Conservation (phyloP, 2,888 invertebrate species). For the Troilus luridus region DNA sequence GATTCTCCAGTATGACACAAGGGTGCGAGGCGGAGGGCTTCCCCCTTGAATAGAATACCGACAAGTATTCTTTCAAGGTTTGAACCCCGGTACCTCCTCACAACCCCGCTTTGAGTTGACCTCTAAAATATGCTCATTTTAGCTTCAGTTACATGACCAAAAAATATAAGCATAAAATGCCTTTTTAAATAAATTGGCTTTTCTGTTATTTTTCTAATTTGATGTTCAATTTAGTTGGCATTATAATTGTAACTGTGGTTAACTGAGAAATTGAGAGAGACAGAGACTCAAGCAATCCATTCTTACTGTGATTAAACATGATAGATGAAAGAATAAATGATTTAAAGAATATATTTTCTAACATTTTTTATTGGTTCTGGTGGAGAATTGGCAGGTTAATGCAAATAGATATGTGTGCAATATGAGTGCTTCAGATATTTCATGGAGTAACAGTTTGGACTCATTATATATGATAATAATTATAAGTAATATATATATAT, state of each 20-base stretch:
- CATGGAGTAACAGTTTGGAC: conserved; percentile 57
- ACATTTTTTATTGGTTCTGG: conserved; percentile 56
- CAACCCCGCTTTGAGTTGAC: conserved; percentile 58
- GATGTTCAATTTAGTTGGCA: conserved; percentile 46
- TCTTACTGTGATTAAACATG: conserved; percentile 60
- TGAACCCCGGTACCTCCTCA: conserved; percentile 59
- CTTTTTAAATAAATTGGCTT: conserved; percentile 33
- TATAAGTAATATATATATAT: conserved; percentile 53
- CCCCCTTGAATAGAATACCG: conserved; percentile 59
- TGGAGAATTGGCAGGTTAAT: conserved; percentile 49
- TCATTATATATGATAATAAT: conserved; percentile 56
- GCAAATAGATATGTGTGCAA: conserved; percentile 55
- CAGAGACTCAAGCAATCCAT: conserved; percentile 57
- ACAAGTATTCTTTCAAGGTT: conserved; percentile 57
- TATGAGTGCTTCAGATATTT: conserved; percentile 55
- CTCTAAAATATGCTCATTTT: conserved; percentile 52
- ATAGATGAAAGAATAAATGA: conserved; percentile 59
- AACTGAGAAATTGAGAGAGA: conserved; percentile 57
- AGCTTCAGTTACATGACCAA: conserved; percentile 52
- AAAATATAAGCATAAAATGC: conserved; percentile 39
- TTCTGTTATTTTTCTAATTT: conserved; percentile 53
- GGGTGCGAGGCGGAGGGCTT: conserved; percentile 63
- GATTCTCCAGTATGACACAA: conserved; percentile 64
- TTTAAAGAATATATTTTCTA: conserved; percentile 59
- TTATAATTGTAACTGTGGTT: conserved; percentile 47